A percentile compares a stretch with the other conserved stretches of the same genome.
phyloP scores from a whole-genome alignment of 2,888 invertebrate species.

The Harmothoe impar region DNA sequence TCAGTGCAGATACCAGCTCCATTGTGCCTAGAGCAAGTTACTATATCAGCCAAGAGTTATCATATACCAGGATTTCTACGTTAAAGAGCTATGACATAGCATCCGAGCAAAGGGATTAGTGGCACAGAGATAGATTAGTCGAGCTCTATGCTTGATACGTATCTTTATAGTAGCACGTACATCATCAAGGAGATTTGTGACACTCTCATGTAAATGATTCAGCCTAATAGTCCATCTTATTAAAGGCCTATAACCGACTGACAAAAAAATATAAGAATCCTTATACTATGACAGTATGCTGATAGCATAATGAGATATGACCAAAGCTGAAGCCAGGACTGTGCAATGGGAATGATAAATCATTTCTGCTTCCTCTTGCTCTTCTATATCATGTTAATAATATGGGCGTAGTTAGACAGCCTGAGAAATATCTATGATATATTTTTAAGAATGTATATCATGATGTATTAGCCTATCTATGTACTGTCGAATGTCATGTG shows the following conservation, averaged over 20 bases:
- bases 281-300: neutral
- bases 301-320: too few species aligned
- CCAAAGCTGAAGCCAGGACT: too few species aligned
- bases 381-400: too few species aligned
- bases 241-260: neutral
- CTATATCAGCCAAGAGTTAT: too few species aligned
- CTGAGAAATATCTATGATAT: neutral
- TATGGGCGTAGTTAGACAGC: neutral
- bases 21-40: neutral
- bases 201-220: neutral
- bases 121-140: too few species aligned
- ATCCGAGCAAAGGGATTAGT: too few species aligned
- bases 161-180: neutral
- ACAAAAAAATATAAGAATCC: neutral
- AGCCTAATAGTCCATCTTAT: neutral
- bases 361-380: too few species aligned
- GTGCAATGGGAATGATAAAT: too few species aligned
- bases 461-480: neutral
- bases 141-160: too few species aligned
- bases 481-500: neutral
- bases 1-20: neutral
- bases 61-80: too few species aligned
- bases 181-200: neutral
- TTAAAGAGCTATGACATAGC: too few species aligned
- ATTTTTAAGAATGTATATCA: neutral